These are phyloP conservation scores for Canis aureus DNA, from an alignment of 2,113 vertebrate species.

Conservation along the genomic window DNA sequence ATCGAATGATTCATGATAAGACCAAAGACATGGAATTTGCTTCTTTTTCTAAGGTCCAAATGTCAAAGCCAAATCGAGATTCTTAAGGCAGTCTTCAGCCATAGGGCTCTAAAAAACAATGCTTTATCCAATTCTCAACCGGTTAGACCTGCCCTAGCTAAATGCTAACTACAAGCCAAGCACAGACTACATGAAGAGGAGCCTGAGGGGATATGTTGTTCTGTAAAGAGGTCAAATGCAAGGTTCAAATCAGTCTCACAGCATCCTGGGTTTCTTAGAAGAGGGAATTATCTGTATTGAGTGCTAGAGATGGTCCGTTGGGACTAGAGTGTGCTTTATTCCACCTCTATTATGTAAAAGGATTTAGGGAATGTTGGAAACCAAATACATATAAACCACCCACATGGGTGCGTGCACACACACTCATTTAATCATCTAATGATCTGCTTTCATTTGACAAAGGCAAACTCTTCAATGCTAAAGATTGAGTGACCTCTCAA, in stretches of 20 bases:
- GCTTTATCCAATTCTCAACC: slow-evolving; percentile 23
- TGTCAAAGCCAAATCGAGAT: not conserved
- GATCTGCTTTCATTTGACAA: slow-evolving; percentile 53
- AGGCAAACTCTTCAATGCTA: slow-evolving; percentile 37
- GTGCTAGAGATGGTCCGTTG: not conserved
- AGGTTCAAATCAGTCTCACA: slow-evolving; percentile 48
- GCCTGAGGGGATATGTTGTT: slow-evolving; percentile 53
- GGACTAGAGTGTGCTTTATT: slow-evolving; percentile 25
- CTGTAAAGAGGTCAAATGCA: slow-evolving; percentile 66
- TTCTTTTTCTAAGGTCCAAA: slow-evolving; percentile 48
- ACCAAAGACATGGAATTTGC: slow-evolving; percentile 1
- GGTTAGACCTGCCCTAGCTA: not conserved
- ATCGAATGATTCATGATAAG: not conserved
- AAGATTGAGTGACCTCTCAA: slow-evolving; percentile 46
- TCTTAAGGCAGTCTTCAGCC: slow-evolving; percentile 38
- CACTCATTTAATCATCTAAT: slow-evolving; percentile 47
- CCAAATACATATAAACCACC: slow-evolving; percentile 37
- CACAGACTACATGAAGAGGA: slow-evolving; percentile 45
- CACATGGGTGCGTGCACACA: not conserved
- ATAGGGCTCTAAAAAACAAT: not conserved
- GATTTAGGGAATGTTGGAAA: slow-evolving; percentile 34
- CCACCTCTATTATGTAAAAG: slow-evolving; percentile 45
- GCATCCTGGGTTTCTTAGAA: not conserved
- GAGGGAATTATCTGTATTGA: not conserved
- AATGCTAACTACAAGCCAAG: slow-evolving; percentile 62